Evolutionary conservation across 2,797 vertebrate species (phyloP), one percentile per base, ranked within the genome.

Genomic region (Myotis myotis): DNA sequence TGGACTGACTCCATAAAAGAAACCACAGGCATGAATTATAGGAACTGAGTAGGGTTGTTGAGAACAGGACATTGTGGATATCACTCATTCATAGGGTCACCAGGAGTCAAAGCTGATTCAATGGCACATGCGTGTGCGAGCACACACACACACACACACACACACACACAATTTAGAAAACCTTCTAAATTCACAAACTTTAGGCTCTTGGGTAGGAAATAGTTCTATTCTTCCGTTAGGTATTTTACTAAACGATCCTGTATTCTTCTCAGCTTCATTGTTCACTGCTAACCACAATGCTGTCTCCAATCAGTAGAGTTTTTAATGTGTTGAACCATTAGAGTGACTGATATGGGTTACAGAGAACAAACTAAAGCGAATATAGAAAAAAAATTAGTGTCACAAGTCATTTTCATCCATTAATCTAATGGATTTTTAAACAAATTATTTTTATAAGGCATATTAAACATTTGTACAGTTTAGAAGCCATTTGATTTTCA

Each of bases 341-440:
- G 28, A 51, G 89, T 96, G 93, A 95, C 83, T 74, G 74, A 81
- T 94, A 87, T 8, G 28, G 87, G 89, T 94, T 96, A 97, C 53
- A 90, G 84, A 89, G 72, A 75, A 51, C 62, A 9, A 20, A 71
- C 44, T 91, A 94, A 95, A 96, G 62, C 85, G 76, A 68, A 93
- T 95, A 81, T 36, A 95, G 82, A 91, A 83, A 94, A 94, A 85
- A 96, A 93, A 81, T 13, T n/a, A 95, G 36, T 97, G 96, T 97
- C 96, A 97, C 66, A 96, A 97, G 97, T 95, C 84, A 97, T 60
- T 97, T 95, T 64, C 28, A 82, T 87, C 91, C 84, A 95, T 96
- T 97, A 96, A 96, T 96, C 68, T 97, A 97, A 97, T 96, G 95
- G 91, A 91, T 95, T 97, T 97, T 96, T 95, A 95, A 96, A 95